Base-by-base conservation (phyloP, 2,797 vertebrate genomes). In the Falco columbarius region DNA sequence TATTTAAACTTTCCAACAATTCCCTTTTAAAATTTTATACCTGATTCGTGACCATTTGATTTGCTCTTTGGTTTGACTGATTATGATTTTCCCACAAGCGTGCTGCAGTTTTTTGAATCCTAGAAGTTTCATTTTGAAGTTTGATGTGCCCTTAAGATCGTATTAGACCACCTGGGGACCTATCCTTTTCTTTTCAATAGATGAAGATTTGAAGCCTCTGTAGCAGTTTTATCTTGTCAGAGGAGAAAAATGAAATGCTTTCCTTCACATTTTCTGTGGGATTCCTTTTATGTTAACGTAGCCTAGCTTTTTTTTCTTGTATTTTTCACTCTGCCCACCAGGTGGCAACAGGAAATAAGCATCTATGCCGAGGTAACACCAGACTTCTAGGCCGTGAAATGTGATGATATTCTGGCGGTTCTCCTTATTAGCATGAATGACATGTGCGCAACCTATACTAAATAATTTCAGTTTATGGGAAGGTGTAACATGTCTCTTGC, bases 271-370 rank as follows among this genome's bases (percentile, higher is more conserved):
- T 73, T 83, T 62, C 21, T 29, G 26, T 67, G 52, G 44, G 14
- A 27, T 82, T 94, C 84, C 14, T 20, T 77, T 49, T 27, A 8
- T 3, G 8, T 68, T 59, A 19, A 26, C 4, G 44, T 82, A 34
- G 29, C n/a, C 5, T 89, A 42, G 32, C 30, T 42, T 95, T 91
- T 81, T 81, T 58, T 38, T 6, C 40, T 80, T 84, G 26, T 85
- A 29, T 70, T 75, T 88, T 44, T 89, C 62, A 55, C 54, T 92
- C 21, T 82, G 15, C 54, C 84, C 93, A 79, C 62, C 15, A 68
- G 88, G 63, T 94, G 95, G 96, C 93, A 94, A 51, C 6, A 59
- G 38, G 73, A 94, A 94, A 58, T 52, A 90, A 72, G 40, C 27
- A 26, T 46, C 47, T 52, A 0, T 52, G n/a, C 49, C 44, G 5